phyloP scores from a whole-genome alignment of 2,888 invertebrate genomes.

The Micropterix aruncella region DNA sequence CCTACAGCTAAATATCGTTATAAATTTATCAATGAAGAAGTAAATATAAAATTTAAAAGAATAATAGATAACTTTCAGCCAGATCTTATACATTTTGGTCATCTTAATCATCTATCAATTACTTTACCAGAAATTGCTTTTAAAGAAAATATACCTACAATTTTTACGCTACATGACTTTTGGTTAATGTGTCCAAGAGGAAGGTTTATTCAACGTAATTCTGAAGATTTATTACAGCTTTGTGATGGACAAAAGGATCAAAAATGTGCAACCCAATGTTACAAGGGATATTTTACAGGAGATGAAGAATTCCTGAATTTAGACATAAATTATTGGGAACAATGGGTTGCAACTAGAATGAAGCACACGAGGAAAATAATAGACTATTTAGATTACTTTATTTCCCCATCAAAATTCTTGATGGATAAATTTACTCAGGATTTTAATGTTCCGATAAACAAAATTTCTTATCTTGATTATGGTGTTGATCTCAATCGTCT shows the following conservation, averaged over 20 bases:
- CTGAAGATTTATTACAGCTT: constrained; percentile 4
- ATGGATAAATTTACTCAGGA: constrained; percentile 4
- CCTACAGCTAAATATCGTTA: constrained; percentile 7
- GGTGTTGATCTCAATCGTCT: constrained; percentile 4
- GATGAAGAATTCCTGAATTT: constrained; percentile 4
- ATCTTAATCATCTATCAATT: constrained; percentile 4
- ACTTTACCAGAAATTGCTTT: constrained; percentile 4
- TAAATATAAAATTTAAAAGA: constrained; percentile 4
- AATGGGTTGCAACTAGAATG: constrained; percentile 4
- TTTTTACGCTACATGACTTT: constrained; percentile 4
- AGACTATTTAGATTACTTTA: constrained; percentile 4
- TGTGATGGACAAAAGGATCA: constrained; percentile 4
- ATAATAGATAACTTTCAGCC: constrained; percentile 4
- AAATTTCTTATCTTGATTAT: constrained; percentile 4
- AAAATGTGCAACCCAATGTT: constrained; percentile 4
- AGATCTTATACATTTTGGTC: constrained; percentile 4
- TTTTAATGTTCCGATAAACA: constrained; percentile 4
- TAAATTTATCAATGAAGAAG: constrained; percentile 6
- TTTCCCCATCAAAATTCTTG: constrained; percentile 4
- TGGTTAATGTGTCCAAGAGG: constrained; percentile 4
- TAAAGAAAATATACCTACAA: constrained; percentile 4
- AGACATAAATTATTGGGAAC: constrained; percentile 4
- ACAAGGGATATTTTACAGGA: constrained; percentile 4
- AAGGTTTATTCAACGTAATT: constrained; percentile 4
- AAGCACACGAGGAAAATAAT: constrained; percentile 4